These are phyloP conservation scores for Anniella stebbinsi DNA, from an alignment of 2,797 vertebrate genomes.

Conservation along the genomic window DNA sequence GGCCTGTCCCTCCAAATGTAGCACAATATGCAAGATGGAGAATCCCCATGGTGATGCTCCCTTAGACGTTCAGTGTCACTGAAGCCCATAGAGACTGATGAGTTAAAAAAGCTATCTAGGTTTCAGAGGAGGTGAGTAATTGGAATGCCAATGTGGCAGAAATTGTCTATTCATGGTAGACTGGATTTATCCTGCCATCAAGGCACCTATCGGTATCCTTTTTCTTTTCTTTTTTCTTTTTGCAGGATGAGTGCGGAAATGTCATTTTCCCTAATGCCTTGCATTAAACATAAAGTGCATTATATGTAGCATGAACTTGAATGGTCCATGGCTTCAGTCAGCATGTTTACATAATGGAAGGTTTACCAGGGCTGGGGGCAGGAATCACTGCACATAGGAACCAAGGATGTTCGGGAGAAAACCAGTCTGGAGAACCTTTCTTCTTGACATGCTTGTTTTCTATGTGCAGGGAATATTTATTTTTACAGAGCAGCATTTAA, in stretches of 20 bases:
- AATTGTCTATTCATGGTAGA: slow-evolving; percentile 88
- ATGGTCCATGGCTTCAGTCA: neutral
- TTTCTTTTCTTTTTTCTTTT: slow-evolving; percentile 41
- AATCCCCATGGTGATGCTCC: no score
- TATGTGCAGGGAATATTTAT: neutral
- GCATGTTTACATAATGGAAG: neutral
- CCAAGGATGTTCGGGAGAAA: neutral
- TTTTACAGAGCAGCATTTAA: no score
- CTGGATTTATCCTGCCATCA: slow-evolving; percentile 86
- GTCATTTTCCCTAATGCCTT: slow-evolving; percentile 58
- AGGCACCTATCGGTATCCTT: slow-evolving; percentile 83
- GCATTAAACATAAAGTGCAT: slow-evolving; percentile 53
- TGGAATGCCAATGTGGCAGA: slow-evolving; percentile 87
- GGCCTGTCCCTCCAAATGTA: no score
- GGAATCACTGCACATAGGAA: neutral
- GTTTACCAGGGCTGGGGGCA: no score
- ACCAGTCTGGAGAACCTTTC: neutral
- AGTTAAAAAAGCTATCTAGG: slow-evolving; percentile 86
- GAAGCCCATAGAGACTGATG: slow-evolving; percentile 83
- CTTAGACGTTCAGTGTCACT: slow-evolving; percentile 46
- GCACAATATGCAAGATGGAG: no score
- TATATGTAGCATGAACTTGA: no score
- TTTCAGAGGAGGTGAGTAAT: slow-evolving; percentile 84
- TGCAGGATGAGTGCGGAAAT: slow-evolving; percentile 54
- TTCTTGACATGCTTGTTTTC: neutral